Percentiles rank a stretch among this genome's conserved stretches.
Conservation (phyloP, 2,797 vertebrate species). For the Ctenopoma multispine region DNA sequence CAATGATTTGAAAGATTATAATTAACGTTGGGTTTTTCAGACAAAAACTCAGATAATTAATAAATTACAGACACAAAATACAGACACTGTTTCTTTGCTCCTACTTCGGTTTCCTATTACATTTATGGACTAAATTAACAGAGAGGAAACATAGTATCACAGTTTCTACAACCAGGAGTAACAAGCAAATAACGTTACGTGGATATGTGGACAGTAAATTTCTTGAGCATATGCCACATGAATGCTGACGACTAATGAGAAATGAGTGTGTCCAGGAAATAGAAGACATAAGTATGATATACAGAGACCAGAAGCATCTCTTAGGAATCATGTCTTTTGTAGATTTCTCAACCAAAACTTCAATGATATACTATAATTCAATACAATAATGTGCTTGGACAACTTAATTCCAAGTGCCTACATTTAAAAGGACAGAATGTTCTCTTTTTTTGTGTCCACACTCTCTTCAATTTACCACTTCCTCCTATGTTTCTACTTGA, state of each 20-base stretch:
- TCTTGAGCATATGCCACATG: conserved; percentile 71
- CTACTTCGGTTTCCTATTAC: conserved; percentile 49
- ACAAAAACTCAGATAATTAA: conserved; percentile 44
- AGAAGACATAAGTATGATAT: conserved; percentile 74
- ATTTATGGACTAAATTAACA: conserved; percentile 69
- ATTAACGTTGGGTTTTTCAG: conserved; percentile 25
- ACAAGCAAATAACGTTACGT: conserved; percentile 67
- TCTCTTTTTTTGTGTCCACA: too few relatives aligned
- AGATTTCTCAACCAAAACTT: conserved; percentile 53
- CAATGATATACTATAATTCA: conserved; percentile 9
- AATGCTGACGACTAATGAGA: conserved; percentile 73
- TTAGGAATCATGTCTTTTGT: conserved; percentile 60
- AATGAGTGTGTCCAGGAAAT: conserved; percentile 78
- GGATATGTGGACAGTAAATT: conserved; percentile 66
- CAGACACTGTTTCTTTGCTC: conserved; percentile 55
- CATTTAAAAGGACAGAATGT: conserved; percentile 8
- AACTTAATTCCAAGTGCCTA: conserved; percentile 6
- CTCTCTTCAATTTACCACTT: neutral
- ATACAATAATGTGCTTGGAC: conserved; percentile 22
- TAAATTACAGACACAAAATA: conserved; percentile 41
- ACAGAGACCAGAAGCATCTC: conserved; percentile 61
- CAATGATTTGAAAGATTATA: neutral
- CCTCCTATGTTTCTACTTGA: conserved; percentile 3
- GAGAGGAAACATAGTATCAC: conserved; percentile 62
- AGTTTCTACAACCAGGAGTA: conserved; percentile 47